Evolutionary conservation across 1,140 invertebrate genomes (phyloP), one percentile per base, ranked within the genome.

Genomic region (Colletes latitarsis): DNA sequence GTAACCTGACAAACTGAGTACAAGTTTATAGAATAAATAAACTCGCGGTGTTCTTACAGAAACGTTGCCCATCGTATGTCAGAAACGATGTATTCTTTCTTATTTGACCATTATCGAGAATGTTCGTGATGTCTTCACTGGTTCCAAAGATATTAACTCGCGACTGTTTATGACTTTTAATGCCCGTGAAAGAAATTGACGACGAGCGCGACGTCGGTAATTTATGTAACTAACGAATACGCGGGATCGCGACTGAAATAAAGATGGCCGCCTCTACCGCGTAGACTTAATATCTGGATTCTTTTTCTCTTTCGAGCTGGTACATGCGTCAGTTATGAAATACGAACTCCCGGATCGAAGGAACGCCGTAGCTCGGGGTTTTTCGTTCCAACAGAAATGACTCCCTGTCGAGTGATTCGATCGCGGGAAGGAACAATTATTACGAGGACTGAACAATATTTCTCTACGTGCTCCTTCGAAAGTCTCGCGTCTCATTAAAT

Each of bases 311-410:
- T 41, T 76, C 49, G 43, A 73, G 63, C 80, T 53, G 39, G 21
- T n/a, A n/a, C 70, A 74, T 30, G 30, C 55, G 41, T 30, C 67
- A 19, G 30, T 52, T 60, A 62, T 81, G 77, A 88, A 85, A 82
- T 80, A 88, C 87, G 77, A 88, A 88, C 82, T 62, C 52, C 30
- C 76, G 83, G n/a, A 88, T 88, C 81, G 81, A 85, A 87, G 74
- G 69, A 43, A 53, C 71, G 72, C 53, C 41, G 55, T 57, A 86
- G 74, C 70, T 69, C 43, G n/a, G 58, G n/a, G 62, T 60, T 73
- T 78, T 84, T 69, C 43, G 57, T 43, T n/a, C n/a, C n/a, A 30
- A 30, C 46, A 12, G 43, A 64, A 79, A 69, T 46, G 57, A 60
- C 60, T 71, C 82, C 71, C 77, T 53, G 43, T 71, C 30, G 76